A percentile compares a stretch with the other conserved stretches of the same genome.
Evolutionary conservation across 2,888 invertebrate genomes (phyloP).

Genomic region (Amaurobius ferox): DNA sequence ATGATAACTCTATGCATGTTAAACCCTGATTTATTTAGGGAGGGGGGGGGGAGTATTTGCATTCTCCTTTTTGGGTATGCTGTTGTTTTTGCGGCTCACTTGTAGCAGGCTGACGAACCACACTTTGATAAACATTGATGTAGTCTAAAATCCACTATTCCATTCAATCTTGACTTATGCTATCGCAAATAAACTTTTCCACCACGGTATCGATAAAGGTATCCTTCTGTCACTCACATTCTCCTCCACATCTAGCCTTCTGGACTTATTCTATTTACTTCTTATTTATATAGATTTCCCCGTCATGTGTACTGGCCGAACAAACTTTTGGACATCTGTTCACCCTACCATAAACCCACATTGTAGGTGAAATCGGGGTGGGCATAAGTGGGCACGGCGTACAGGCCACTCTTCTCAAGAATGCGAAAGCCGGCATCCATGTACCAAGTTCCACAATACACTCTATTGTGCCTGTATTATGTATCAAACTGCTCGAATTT

Average conservation of each 20-base stretch:
- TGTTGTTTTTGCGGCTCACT: no score
- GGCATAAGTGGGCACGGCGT: neutral
- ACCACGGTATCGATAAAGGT: neutral
- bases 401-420: neutral
- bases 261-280: neutral
- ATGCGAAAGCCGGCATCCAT: neutral
- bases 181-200: neutral
- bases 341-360: neutral
- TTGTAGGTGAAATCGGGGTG: neutral
- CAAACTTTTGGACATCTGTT: neutral
- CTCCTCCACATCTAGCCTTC: neutral
- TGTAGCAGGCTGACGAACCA: no score
- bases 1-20: no score
- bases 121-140: no score
- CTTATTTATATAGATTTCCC: neutral
- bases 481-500: slow-evolving; percentile 29
- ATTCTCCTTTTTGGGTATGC: no score
- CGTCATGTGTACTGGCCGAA: neutral
- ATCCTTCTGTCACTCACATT: no score
- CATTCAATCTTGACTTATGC: no score
- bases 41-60: no score
- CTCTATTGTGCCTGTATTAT: slow-evolving; percentile 19
- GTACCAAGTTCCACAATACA: neutral
- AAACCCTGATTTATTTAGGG: no score
- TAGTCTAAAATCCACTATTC: no score